phyloP scores from a whole-genome alignment of 2,888 invertebrate genomes.

The Folsomia manolachei region DNA sequence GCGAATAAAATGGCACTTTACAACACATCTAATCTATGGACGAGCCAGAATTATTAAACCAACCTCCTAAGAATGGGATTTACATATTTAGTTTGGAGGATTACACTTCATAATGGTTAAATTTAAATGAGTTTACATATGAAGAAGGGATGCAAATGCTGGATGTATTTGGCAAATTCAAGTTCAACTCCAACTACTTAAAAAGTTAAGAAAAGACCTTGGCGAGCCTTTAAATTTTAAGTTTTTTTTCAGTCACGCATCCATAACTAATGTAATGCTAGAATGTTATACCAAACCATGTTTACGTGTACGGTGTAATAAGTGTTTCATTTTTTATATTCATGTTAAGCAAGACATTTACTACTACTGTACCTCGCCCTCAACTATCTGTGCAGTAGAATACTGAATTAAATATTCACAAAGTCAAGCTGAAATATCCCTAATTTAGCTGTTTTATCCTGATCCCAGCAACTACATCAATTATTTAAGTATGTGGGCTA shows the following conservation, averaged over 20 bases:
- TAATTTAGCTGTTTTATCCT: too few species aligned
- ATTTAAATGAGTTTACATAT: background rate
- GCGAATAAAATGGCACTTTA: too few species aligned
- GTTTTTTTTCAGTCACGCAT: background rate
- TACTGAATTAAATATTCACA: background rate
- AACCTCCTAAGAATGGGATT: background rate
- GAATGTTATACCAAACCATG: too few species aligned
- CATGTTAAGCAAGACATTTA: too few species aligned
- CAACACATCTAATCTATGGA: too few species aligned
- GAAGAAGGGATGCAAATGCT: background rate
- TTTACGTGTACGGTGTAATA: too few species aligned
- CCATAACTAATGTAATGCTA: background rate
- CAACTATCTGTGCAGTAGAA: background rate
- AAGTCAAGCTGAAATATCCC: background rate
- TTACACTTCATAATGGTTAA: background rate
- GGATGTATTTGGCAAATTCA: too few species aligned
- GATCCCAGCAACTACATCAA: background rate
- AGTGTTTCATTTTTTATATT: too few species aligned
- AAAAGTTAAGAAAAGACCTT: constrained; percentile 4
- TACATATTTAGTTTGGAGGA: background rate
- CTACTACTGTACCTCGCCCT: background rate
- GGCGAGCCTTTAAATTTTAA: constrained; percentile 1
- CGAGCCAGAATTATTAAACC: background rate
- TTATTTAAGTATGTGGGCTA: background rate
- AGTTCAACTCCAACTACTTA: too few species aligned